These are phyloP conservation scores for Mimachlamys varia DNA, from an alignment of 2,888 invertebrate species.

Conservation along the genomic window DNA sequence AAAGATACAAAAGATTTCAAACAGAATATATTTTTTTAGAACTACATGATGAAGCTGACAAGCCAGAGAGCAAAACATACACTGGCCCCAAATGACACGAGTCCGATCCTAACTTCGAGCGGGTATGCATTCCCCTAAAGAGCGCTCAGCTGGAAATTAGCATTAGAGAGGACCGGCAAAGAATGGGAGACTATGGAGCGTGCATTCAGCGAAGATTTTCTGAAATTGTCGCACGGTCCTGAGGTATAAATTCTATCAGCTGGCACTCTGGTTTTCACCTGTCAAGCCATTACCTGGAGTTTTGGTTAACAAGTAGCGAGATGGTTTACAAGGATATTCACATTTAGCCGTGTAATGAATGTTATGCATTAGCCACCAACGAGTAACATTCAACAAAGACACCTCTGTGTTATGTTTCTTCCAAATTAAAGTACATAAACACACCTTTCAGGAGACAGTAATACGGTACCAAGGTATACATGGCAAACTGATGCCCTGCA, in stretches of 20 bases:
- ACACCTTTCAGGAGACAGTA: slow-evolving; percentile 23
- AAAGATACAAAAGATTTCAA: no score
- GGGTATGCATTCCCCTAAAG: slow-evolving; percentile 9
- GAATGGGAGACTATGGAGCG: neutral
- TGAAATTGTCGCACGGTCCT: slow-evolving; percentile 11
- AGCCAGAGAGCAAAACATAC: neutral
- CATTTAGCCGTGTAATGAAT: slow-evolving; percentile 11
- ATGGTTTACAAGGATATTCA: slow-evolving; percentile 6
- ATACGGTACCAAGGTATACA: neutral
- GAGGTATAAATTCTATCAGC: slow-evolving; percentile 17
- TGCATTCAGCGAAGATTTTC: slow-evolving; percentile 9
- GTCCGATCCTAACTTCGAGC: neutral
- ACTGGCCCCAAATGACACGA: neutral
- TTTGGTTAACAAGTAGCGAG: neutral
- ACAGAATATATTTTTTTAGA: neutral
- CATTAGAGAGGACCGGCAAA: slow-evolving; percentile 4
- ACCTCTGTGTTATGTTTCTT: neutral
- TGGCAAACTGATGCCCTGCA: neutral
- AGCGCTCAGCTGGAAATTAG: neutral
- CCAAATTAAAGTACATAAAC: neutral
- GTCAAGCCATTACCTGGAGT: slow-evolving; percentile 1
- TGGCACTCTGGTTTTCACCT: slow-evolving; percentile 28
- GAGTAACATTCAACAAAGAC: neutral
- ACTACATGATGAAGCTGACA: neutral
- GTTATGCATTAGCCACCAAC: neutral